A percentile compares a stretch with the other conserved stretches of the same genome.
These are phyloP conservation scores for Gambusia holbrooki DNA, from an alignment of 2,113 vertebrate species.

Conservation along the genomic window DNA sequence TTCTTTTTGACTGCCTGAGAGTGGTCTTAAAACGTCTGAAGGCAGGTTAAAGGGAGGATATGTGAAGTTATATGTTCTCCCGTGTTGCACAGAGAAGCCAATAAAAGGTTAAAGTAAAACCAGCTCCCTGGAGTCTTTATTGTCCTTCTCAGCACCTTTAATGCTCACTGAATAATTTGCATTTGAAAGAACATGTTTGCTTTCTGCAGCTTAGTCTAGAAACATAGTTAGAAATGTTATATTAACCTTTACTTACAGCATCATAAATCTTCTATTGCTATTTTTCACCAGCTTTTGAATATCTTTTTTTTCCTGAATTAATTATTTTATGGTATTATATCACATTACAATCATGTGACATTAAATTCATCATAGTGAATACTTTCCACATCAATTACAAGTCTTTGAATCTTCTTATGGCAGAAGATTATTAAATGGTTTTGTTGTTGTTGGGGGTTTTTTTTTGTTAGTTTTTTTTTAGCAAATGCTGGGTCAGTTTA, in stretches of 20 bases:
- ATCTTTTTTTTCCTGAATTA: too few relatives aligned
- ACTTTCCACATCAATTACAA: not conserved
- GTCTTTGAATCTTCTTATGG: not conserved
- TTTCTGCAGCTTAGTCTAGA: not conserved
- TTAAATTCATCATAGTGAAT: not conserved
- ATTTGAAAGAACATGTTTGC: not conserved
- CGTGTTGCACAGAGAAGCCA: constrained; percentile 45
- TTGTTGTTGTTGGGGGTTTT: too few relatives aligned
- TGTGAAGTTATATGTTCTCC: constrained; percentile 17
- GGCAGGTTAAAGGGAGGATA: constrained; percentile 37
- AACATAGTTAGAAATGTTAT: not conserved
- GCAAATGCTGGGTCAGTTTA: too few relatives aligned
- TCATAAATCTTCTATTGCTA: not conserved
- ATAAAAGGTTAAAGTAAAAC: constrained; percentile 65
- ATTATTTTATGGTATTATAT: not conserved
- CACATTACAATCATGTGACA: not conserved
- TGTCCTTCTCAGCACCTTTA: constrained; percentile 22
- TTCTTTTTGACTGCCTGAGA: constrained; percentile 51
- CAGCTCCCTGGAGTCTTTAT: constrained; percentile 5
- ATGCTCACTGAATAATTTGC: constrained; percentile 31
- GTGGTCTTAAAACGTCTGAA: constrained; percentile 45
- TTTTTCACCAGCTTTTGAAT: too few relatives aligned
- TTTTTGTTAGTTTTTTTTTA: too few relatives aligned
- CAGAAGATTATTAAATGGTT: too few relatives aligned
- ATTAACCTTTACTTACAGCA: not conserved